Evolutionary conservation across 2,797 vertebrate species (phyloP).

Genomic region (Ataeniobius toweri): DNA sequence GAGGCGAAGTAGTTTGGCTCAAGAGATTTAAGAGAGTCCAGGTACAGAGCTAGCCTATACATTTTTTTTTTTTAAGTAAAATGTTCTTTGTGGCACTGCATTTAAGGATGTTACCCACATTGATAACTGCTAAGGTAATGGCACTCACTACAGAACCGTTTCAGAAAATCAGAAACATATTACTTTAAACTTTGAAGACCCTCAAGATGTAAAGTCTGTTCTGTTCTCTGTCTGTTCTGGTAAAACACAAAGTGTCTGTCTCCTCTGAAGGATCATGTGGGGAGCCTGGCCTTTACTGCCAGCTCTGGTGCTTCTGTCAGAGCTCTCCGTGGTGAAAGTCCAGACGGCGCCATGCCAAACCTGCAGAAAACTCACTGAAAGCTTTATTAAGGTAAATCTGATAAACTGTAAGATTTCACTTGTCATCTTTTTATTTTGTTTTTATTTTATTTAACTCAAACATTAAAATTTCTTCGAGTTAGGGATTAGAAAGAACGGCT

Average conservation of each 20-base stretch:
- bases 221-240: background rate
- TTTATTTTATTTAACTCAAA: background rate
- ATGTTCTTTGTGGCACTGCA: background rate
- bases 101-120: background rate
- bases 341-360: conserved; percentile 88
- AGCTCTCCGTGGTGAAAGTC: conserved; percentile 73
- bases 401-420: background rate
- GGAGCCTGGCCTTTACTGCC: conserved; percentile 71
- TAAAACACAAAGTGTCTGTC: background rate
- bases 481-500: conserved; percentile 92
- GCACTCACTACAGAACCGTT: background rate
- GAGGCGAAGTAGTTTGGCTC: background rate
- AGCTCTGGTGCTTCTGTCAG: conserved; percentile 73
- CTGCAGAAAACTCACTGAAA: conserved; percentile 87
- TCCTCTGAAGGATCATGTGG: conserved; percentile 70
- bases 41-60: background rate
- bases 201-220: too few species aligned
- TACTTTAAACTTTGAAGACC: background rate
- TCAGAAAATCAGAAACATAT: background rate
- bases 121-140: background rate
- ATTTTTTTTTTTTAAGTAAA: background rate
- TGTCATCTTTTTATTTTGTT: background rate
- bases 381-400: conserved; percentile 86
- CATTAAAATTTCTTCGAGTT: background rate
- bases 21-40: too few species aligned